Evolutionary conservation across 2,888 invertebrate genomes (phyloP).

Genomic region (Sthenelais limicola): DNA sequence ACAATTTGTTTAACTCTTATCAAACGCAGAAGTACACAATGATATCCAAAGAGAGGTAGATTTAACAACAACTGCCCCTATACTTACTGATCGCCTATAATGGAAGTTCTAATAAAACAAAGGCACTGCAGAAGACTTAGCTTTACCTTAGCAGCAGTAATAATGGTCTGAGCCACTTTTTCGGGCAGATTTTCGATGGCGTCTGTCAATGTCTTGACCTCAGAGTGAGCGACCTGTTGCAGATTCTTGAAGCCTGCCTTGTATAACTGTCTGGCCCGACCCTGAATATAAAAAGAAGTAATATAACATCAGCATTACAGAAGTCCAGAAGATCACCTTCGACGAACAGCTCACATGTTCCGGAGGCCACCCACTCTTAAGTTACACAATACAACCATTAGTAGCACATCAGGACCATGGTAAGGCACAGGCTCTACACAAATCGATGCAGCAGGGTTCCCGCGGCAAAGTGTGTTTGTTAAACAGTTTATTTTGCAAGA

Average conservation of each 20-base stretch:
- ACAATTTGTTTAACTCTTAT: too few relatives aligned
- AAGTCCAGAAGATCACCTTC: too few relatives aligned
- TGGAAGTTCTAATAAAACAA: not conserved
- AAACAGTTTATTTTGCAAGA: too few relatives aligned
- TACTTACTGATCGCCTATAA: not conserved
- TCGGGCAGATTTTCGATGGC: conserved; percentile 81
- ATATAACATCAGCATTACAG: too few relatives aligned
- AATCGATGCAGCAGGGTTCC: not conserved
- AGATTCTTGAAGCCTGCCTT: conserved; percentile 87
- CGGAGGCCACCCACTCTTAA: too few relatives aligned
- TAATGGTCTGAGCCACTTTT: conserved; percentile 84
- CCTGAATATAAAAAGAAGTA: conserved; percentile 73
- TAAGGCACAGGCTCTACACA: not conserved
- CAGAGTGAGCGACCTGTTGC: conserved; percentile 83
- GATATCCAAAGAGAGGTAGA: not conserved
- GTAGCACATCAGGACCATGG: not conserved
- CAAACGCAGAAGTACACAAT: too few relatives aligned
- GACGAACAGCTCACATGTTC: too few relatives aligned
- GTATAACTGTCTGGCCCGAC: conserved; percentile 87
- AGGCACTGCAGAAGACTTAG: not conserved
- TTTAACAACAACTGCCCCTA: not conserved
- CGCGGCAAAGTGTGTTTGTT: too few relatives aligned
- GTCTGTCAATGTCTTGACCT: conserved; percentile 77
- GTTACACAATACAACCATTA: too few relatives aligned
- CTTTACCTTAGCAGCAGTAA: conserved; percentile 85